Evolutionary conservation across 2,888 invertebrate species (phyloP).

Genomic region (Malthinus flaveolus): DNA sequence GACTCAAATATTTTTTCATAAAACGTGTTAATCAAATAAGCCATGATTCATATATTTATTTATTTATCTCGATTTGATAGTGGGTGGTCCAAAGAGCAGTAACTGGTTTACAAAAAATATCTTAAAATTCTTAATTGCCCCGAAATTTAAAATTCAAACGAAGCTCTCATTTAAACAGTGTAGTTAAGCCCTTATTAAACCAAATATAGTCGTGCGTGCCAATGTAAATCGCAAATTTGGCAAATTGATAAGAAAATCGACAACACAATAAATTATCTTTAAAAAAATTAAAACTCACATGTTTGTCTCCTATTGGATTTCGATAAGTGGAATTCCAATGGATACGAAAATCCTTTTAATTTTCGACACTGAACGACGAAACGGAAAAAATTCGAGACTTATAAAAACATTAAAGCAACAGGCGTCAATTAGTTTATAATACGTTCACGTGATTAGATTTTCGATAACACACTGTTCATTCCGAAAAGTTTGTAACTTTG

Average conservation of each 20-base stretch:
- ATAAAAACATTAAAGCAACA: neutral
- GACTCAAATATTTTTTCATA: too few species aligned
- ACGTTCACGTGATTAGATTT: neutral
- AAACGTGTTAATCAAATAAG: too few species aligned
- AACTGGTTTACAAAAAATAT: neutral
- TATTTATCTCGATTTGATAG: neutral
- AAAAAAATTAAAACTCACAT: neutral
- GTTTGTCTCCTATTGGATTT: neutral
- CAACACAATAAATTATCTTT: neutral
- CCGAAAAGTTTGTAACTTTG: neutral
- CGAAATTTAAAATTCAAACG: slow-evolving; percentile 3
- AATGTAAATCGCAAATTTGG: neutral
- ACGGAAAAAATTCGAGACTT: neutral
- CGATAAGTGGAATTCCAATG: too few species aligned
- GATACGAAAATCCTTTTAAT: too few species aligned
- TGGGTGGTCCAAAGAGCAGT: slow-evolving; percentile 3
- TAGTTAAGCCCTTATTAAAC: neutral
- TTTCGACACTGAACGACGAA: neutral
- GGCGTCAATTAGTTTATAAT: slow-evolving; percentile 2
- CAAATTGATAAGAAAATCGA: neutral
- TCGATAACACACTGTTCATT: slow-evolving; percentile 2
- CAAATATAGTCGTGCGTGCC: too few species aligned
- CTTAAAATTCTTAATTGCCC: slow-evolving; percentile 1
- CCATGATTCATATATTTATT: too few species aligned
- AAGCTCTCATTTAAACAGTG: neutral